A percentile compares a stretch with the other conserved stretches of the same genome.
Evolutionary conservation across 1,140 invertebrate genomes (phyloP).

Genomic region (Drosophila sp.): DNA sequence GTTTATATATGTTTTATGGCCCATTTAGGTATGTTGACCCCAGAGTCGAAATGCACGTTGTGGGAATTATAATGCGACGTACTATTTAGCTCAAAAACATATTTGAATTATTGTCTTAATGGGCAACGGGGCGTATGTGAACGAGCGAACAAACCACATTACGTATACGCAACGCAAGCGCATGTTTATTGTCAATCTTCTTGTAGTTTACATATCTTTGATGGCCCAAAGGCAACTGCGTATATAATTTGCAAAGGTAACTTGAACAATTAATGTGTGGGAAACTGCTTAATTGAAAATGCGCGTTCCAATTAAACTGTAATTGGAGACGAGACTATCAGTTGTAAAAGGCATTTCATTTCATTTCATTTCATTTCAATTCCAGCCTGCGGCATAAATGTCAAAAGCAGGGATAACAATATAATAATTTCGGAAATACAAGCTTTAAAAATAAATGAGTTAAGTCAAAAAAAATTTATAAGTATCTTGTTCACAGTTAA

Average conservation of each 20-base stretch:
- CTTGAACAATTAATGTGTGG: neutral
- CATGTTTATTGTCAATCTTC: constrained; percentile 4
- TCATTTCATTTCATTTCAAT: neutral
- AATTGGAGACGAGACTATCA: constrained; percentile 31
- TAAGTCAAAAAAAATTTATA: no score
- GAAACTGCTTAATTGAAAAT: constrained; percentile 47
- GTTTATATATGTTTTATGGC: constrained; percentile 49
- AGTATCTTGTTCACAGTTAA: no score
- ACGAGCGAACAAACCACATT: neutral
- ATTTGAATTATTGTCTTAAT: constrained; percentile 53
- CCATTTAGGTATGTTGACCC: constrained; percentile 56
- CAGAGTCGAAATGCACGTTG: constrained; percentile 49
- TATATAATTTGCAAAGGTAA: neutral
- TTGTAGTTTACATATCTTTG: constrained; percentile 1
- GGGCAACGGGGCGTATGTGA: constrained; percentile 23
- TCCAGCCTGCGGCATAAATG: constrained; percentile 9
- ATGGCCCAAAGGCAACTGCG: constrained; percentile 13
- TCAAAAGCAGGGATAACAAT: constrained; percentile 1
- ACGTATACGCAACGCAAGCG: constrained; percentile 25
- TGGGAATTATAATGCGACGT: constrained; percentile 58
- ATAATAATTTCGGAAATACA: no score
- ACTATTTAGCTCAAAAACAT: constrained; percentile 58
- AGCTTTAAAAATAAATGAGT: no score
- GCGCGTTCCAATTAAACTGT: constrained; percentile 59
- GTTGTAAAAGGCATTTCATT: neutral